These are phyloP conservation scores for Dascyllus trimaculatus DNA, from an alignment of 2,113 vertebrate genomes.

Conservation along the genomic window DNA sequence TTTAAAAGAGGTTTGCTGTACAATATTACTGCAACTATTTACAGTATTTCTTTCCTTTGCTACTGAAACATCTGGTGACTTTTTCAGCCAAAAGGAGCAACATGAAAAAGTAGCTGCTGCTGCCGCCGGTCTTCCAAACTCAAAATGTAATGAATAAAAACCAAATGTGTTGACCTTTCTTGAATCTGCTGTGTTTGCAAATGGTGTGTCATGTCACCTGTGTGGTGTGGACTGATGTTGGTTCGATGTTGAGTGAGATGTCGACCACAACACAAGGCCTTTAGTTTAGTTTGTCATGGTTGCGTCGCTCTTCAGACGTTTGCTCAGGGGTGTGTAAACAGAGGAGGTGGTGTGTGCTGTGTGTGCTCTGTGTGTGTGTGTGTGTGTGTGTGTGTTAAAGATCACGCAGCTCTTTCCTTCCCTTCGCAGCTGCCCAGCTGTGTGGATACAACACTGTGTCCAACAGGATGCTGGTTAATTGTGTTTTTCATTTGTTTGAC, in stretches of 20 bases:
- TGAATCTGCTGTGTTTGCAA: conserved; percentile 30
- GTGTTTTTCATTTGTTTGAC: conserved; percentile 14
- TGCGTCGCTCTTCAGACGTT: conserved; percentile 51
- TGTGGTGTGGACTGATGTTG: conserved; percentile 35
- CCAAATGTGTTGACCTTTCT: not conserved
- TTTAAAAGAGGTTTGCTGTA: no score
- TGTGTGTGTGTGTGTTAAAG: conserved; percentile 47
- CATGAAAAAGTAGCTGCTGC: not conserved
- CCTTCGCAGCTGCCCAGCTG: conserved; percentile 41
- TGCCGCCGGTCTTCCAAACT: not conserved
- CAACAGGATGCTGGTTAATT: conserved; percentile 17
- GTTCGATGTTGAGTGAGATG: conserved; percentile 58
- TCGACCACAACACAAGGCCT: conserved; percentile 39
- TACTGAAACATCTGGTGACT: not conserved
- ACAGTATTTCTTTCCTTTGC: not conserved
- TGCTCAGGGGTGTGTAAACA: conserved; percentile 68
- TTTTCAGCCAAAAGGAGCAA: not conserved
- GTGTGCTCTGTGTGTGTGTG: conserved; percentile 32
- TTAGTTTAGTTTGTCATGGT: conserved; percentile 53
- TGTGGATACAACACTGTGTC: conserved; percentile 46
- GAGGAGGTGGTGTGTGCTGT: conserved; percentile 34
- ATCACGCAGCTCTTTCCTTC: conserved; percentile 46
- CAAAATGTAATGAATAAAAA: not conserved
- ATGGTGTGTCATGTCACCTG: conserved; percentile 51
- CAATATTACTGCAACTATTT: not conserved